Evolutionary conservation across 2,888 invertebrate species (phyloP).

Genomic region (Parelbella ahira): DNA sequence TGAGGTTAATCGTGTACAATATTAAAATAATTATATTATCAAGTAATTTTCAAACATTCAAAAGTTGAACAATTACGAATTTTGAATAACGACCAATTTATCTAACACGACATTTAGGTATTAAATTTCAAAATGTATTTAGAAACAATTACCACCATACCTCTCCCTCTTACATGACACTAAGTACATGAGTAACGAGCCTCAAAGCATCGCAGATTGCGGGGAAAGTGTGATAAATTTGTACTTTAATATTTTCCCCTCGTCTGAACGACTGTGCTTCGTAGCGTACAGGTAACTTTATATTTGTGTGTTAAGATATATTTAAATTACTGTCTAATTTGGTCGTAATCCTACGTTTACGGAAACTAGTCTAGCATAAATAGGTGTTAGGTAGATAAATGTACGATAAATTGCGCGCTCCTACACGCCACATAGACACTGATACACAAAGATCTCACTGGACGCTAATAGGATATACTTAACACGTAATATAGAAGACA

Average conservation of each 20-base stretch:
- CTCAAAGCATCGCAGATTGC: slow-evolving; percentile 50
- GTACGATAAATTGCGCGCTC: slow-evolving; percentile 25
- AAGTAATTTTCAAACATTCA: slow-evolving; percentile 35
- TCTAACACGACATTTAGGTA: slow-evolving; percentile 62
- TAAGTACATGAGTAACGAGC: slow-evolving; percentile 64
- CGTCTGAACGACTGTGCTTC: slow-evolving; percentile 42
- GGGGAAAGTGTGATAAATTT: slow-evolving; percentile 71
- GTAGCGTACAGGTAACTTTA: slow-evolving; percentile 50
- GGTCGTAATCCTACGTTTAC: slow-evolving; percentile 71
- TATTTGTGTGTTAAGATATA: slow-evolving; percentile 64
- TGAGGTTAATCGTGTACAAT: slow-evolving; percentile 41
- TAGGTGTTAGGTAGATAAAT: slow-evolving; percentile 43
- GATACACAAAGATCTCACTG: slow-evolving; percentile 45
- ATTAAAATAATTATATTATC: slow-evolving; percentile 36
- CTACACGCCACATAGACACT: slow-evolving; percentile 36
- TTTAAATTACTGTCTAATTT: slow-evolving; percentile 62
- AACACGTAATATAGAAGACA: slow-evolving; percentile 55
- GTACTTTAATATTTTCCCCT: slow-evolving; percentile 67
- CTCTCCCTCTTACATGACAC: slow-evolving; percentile 55
- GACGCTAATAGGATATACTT: slow-evolving; percentile 52
- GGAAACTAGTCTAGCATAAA: slow-evolving; percentile 67
- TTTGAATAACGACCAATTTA: slow-evolving; percentile 38
- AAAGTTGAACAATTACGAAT: slow-evolving; percentile 32
- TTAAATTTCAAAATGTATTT: slow-evolving; percentile 49
- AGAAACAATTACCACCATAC: slow-evolving; percentile 52